Base-by-base conservation (phyloP, 1,140 invertebrate genomes). In the Bombus picipes region DNA sequence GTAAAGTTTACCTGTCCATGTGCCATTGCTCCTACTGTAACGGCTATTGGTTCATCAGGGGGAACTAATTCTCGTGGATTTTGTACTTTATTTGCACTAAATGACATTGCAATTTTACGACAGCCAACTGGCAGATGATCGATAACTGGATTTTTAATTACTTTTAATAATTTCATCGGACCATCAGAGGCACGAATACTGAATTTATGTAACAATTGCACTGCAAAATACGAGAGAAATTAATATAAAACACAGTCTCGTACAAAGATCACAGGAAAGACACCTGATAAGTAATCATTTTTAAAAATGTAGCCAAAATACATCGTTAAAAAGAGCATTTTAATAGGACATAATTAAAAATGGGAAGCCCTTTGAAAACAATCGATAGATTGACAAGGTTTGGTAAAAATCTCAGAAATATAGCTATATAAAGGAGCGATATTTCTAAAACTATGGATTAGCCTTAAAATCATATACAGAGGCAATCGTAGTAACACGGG, bases 111-210 rank as follows among this genome's bases (percentile, higher is more conserved):
- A 84, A 99, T 96, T 95, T 99, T 99, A 78, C 96, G 97, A 90
- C 98, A 99, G 66, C 99, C 99, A 37, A 98, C 98, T n/a, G 99
- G 99, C 43, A 99, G 95, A 96, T 99, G 99, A 93, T 98, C 96
- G 6, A 97, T 98, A 0, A 99, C 96, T 6, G 99, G 99, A 96
- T 99, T 99, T 95, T 99, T 99, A 68, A 99, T 99, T 12, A 99
- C 98, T 96, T 99, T 99, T 72, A 99, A 94, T 37, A 99, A 94
- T 93, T 99, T 99, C 93, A 99, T 97, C 3, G 98, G 97, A 3
- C 97, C 97, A 94, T 99, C 98, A 34, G 97, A 97, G 70, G 99
- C 98, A 92, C 98, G 96, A 39, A 99, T 98, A 85, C 97, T 97
- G 92, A 99, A 98, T 95, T 99, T 99, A 92, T 99, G 98, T 68